phyloP scores from a whole-genome alignment of 2,113 vertebrate genomes.

The Callaeas wilsoni region DNA sequence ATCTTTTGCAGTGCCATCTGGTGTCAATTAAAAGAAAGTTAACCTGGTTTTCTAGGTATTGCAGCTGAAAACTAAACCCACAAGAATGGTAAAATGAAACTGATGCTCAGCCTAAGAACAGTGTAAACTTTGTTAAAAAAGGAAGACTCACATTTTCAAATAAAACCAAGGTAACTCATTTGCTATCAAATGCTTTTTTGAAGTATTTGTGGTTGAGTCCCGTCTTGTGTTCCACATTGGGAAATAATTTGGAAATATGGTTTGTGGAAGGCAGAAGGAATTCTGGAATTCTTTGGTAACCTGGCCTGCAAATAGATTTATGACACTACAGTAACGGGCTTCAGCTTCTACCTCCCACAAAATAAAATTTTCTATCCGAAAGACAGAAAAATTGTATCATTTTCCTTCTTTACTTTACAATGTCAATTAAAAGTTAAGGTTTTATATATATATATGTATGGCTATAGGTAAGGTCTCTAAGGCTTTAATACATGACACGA shows the following conservation, averaged over 20 bases:
- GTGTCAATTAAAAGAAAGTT: background rate
- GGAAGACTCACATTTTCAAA: background rate
- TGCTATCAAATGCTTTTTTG: background rate
- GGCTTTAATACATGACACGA: background rate
- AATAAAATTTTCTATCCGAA: background rate
- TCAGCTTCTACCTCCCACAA: background rate
- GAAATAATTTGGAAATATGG: background rate
- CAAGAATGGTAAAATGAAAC: background rate
- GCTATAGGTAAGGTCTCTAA: background rate
- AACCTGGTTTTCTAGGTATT: background rate
- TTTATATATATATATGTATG: background rate
- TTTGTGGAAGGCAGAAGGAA: background rate
- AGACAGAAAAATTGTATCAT: background rate
- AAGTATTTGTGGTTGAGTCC: background rate
- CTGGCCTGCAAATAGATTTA: background rate
- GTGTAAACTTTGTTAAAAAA: background rate
- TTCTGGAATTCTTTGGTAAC: background rate
- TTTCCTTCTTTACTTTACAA: background rate
- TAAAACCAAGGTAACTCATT: background rate
- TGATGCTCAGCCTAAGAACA: background rate
- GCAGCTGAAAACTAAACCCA: background rate
- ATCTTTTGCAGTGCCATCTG: constrained; percentile 40
- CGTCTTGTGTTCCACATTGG: background rate
- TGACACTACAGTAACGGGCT: background rate
- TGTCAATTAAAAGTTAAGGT: background rate